Percentiles rank a stretch among this genome's conserved stretches.
Evolutionary conservation across 2,797 vertebrate species (phyloP).

Genomic region (Poecilia gillii): DNA sequence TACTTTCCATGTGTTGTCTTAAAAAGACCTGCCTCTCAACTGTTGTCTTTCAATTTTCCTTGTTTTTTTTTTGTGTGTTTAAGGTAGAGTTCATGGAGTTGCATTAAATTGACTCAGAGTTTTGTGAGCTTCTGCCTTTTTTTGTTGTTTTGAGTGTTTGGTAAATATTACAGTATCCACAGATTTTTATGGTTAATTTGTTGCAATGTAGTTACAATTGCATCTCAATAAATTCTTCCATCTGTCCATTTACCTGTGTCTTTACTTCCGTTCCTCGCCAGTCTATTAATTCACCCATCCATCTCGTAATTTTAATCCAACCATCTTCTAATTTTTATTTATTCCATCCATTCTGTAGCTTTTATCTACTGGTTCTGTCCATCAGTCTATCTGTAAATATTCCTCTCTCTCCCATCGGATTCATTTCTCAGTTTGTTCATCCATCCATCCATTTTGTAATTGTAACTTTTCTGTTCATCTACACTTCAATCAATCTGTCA

Average conservation of each 20-base stretch:
- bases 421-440: not conserved
- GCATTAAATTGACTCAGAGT: slow-evolving; percentile 34
- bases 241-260: not conserved
- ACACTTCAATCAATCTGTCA: not conserved
- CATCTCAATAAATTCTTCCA: not conserved
- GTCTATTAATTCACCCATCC: not conserved
- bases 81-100: slow-evolving; percentile 44
- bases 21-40: slow-evolving; percentile 30
- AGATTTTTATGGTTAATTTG: not conserved
- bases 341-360: not conserved
- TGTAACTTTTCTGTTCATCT: not conserved
- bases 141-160: not conserved
- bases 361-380: not conserved
- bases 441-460: not conserved
- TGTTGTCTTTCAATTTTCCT: slow-evolving; percentile 24
- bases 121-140: not conserved
- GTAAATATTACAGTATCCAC: not conserved
- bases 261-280: not conserved
- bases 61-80: slow-evolving; percentile 14
- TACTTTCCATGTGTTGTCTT: slow-evolving; percentile 25
- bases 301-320: not conserved
- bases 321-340: not conserved
- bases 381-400: not conserved
- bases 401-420: not conserved
- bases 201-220: not conserved